Conservation (phyloP, 64 coral and sea anemone genomes). For the Stylophora pistillata region DNA sequence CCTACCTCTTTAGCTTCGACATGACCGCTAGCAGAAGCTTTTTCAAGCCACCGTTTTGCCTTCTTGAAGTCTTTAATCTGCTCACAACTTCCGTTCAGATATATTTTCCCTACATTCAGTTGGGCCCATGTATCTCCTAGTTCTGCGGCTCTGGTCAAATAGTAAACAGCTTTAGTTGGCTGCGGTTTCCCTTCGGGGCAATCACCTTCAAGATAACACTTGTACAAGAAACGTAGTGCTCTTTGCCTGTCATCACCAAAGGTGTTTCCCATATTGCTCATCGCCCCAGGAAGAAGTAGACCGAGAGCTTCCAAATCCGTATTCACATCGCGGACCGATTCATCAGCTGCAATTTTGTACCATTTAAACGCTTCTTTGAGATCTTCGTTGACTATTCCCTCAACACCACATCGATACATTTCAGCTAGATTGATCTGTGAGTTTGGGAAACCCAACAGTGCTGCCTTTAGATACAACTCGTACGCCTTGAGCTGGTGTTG, state of each 20-base stretch:
- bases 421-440: constrained; percentile 71
- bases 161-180: constrained; percentile 73
- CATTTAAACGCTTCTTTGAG: constrained; percentile 73
- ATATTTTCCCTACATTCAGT: constrained; percentile 59
- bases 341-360: constrained; percentile 80
- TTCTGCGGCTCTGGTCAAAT: constrained; percentile 77
- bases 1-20: constrained; percentile 36
- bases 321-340: neutral
- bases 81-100: constrained; percentile 56
- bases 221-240: too few species aligned
- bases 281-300: neutral
- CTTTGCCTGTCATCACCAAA: neutral
- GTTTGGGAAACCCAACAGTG: neutral
- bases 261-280: neutral
- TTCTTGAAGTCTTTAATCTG: constrained; percentile 35
- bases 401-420: constrained; percentile 70
- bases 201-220: constrained; percentile 64
- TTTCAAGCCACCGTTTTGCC: constrained; percentile 64
- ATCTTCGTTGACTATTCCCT: constrained; percentile 69
- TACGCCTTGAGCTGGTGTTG: constrained; percentile 60
- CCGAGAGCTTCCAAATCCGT: neutral
- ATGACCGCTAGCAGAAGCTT: constrained; percentile 55
- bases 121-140: constrained; percentile 55
- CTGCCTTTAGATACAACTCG: constrained; percentile 61
- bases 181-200: constrained; percentile 87